These are phyloP conservation scores for Amiota mariae DNA, from an alignment of 2,888 invertebrate species.

Conservation along the genomic window DNA sequence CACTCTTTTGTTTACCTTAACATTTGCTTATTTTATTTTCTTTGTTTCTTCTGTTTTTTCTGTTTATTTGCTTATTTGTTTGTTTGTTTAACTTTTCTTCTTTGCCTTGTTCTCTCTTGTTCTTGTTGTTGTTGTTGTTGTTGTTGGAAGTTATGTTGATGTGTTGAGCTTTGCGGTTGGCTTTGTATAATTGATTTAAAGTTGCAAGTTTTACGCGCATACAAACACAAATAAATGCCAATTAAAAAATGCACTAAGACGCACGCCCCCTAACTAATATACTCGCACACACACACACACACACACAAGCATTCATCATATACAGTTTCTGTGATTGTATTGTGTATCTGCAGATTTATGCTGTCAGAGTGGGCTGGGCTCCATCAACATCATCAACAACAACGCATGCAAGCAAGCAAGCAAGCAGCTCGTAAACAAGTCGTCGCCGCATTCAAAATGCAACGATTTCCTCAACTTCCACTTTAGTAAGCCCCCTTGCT, in stretches of 20 bases:
- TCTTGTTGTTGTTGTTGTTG: background rate
- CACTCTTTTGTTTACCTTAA: slow-evolving; percentile 17
- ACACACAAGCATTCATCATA: slow-evolving; percentile 1
- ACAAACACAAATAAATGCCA: slow-evolving; percentile 55
- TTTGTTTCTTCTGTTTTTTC: slow-evolving; percentile 34
- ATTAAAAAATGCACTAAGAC: slow-evolving; percentile 65
- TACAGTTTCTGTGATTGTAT: background rate
- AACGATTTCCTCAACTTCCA: slow-evolving; percentile 4
- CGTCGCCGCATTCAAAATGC: slow-evolving; percentile 2
- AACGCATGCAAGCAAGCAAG: no score
- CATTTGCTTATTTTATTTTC: background rate
- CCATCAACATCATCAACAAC: slow-evolving; percentile 15
- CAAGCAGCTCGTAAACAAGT: slow-evolving; percentile 13
- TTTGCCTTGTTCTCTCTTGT: background rate
- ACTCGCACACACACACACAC: background rate
- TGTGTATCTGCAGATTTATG: background rate
- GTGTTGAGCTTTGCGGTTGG: slow-evolving; percentile 18
- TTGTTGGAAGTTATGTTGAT: background rate
- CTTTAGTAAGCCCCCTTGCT: no score
- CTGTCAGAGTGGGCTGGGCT: slow-evolving; percentile 24
- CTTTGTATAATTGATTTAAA: slow-evolving; percentile 63
- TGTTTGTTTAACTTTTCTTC: background rate
- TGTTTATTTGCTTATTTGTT: slow-evolving; percentile 41
- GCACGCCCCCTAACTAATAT: slow-evolving; percentile 52
- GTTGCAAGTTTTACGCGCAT: slow-evolving; percentile 47